Base-by-base conservation (phyloP, 2,888 invertebrate species). In the Steinernema hermaphroditum region DNA sequence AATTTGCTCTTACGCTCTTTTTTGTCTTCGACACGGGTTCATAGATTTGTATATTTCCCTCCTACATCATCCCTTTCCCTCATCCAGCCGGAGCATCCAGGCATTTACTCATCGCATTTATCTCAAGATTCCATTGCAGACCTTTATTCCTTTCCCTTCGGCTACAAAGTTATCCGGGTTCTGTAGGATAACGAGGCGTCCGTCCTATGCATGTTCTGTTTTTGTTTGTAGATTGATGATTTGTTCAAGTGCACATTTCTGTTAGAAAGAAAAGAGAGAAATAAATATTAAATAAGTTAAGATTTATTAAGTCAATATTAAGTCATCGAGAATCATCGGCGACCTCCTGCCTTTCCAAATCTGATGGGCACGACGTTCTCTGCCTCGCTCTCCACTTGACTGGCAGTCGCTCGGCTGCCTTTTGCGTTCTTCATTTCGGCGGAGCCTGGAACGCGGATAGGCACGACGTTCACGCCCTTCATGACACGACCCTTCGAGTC, bases 401-500 rank as follows among this genome's bases (percentile, higher is more conserved):
- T 72, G 2, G 81, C 76, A 8, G 74, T 73, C 6, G 79, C 78
- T 4, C 74, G 72, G 57, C 80, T 81, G 19, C 77, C 78, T 57
- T 77, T 77, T 12, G 77, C 72, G 41, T 80, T 80, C 29, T 74
- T 69, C n/a, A 73, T 24, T 22, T 78, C 76, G 16, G 44, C 70
- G n/a, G 76, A 68, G 12, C 76, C 49, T 1, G 74, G 81, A n/a
- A 84, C 79, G 27, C 79, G 76, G 49, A 84, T 83, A 14, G 83
- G 84, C n/a, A 84, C 77, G 4, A 78, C 74, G 24, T 77, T 78
- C 8, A 84, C 80, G 34, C 82, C 79, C n/a, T 81, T 76, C 50
- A 82, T 78, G 9, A 83, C 76, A 19, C 79, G 78, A 4, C 84
- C 84, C 43, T 81, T 81, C 12, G 81, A 80, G 71, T 84, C 84